phyloP scores from a whole-genome alignment of 2,113 vertebrate species.

The Raja brachyura region DNA sequence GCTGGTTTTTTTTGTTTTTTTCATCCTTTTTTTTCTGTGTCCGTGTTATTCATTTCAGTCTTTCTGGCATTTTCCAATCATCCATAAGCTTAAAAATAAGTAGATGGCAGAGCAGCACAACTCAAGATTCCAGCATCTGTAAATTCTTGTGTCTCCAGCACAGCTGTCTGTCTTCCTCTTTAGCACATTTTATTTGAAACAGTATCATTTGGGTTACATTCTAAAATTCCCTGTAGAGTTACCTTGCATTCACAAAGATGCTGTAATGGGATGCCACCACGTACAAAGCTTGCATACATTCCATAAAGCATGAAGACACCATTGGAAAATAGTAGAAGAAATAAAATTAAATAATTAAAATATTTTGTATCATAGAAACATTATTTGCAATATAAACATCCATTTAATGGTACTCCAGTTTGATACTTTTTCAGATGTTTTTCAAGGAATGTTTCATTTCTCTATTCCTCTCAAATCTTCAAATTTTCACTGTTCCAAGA shows the following conservation, averaged over 20 bases:
- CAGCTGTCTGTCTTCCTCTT: not conserved
- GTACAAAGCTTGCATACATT: not conserved
- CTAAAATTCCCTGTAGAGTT: not conserved
- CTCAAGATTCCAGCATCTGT: too few relatives aligned
- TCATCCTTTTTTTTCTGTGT: too few relatives aligned
- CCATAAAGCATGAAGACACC: not conserved
- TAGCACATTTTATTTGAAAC: not conserved
- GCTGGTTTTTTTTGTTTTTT: too few relatives aligned
- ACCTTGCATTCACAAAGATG: not conserved
- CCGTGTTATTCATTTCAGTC: not conserved
- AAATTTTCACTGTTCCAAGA: not conserved
- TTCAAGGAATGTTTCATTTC: not conserved
- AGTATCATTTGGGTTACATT: conserved; percentile 2
- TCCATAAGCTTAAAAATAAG: not conserved
- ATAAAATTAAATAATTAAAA: not conserved
- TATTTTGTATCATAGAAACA: not conserved
- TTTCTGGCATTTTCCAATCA: not conserved
- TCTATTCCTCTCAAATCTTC: not conserved
- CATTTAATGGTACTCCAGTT: not conserved
- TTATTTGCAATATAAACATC: not conserved
- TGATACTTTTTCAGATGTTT: not conserved
- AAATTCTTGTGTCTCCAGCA: too few relatives aligned
- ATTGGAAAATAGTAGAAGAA: not conserved
- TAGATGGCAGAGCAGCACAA: not conserved
- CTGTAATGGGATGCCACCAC: not conserved